These are phyloP conservation scores for Eugnorisma glareosa DNA, from an alignment of 2,888 invertebrate genomes.

Conservation along the genomic window DNA sequence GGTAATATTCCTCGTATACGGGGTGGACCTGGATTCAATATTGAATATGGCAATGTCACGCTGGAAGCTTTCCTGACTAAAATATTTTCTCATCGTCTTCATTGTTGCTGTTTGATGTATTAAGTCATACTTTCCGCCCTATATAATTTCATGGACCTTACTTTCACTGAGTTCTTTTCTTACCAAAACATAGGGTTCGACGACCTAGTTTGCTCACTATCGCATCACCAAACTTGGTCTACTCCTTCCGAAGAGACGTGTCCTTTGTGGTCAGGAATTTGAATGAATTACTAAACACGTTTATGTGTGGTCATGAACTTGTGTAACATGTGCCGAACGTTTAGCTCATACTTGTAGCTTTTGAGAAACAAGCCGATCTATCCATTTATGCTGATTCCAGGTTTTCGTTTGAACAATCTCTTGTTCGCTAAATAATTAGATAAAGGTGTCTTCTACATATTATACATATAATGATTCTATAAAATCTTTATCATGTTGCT, in stretches of 20 bases:
- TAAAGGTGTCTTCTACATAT: not conserved
- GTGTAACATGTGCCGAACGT: conserved; percentile 26
- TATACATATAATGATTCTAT: conserved; percentile 12
- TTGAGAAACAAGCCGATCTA: conserved; percentile 10
- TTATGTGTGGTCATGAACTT: conserved; percentile 58
- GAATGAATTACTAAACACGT: conserved; percentile 55
- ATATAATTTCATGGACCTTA: conserved; percentile 11
- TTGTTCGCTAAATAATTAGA: not conserved
- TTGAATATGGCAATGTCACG: not conserved
- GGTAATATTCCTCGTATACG: not conserved
- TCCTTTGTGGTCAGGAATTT: conserved; percentile 52
- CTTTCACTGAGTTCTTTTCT: conserved; percentile 43
- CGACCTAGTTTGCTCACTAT: conserved; percentile 53
- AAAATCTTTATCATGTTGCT: conserved; percentile 49
- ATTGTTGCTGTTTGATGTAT: not conserved
- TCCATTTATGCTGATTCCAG: conserved; percentile 3
- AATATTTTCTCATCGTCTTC: not conserved
- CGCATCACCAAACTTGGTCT: conserved; percentile 36
- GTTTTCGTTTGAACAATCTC: not conserved
- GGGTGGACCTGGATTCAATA: too few relatives aligned
- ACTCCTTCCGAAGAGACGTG: conserved; percentile 43
- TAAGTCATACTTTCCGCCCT: not conserved
- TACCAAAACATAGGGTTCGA: conserved; percentile 43
- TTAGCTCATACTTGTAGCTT: conserved; percentile 30
- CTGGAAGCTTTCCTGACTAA: not conserved